These are phyloP conservation scores for Bombyx huttoni DNA, from an alignment of 2,888 invertebrate genomes.

Conservation along the genomic window DNA sequence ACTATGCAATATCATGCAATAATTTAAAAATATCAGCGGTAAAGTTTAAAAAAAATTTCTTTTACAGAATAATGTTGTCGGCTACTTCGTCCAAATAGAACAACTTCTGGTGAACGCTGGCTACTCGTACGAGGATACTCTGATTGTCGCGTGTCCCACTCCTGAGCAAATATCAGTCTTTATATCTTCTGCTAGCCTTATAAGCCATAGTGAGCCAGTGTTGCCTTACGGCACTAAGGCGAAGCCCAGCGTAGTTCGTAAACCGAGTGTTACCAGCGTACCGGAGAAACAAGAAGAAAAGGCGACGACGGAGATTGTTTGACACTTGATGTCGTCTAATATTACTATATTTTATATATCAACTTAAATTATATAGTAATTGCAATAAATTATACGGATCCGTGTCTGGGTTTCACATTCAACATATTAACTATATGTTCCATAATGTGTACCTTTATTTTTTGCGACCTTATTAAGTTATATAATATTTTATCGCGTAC, in stretches of 20 bases:
- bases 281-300: slow-evolving; percentile 26
- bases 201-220: slow-evolving; percentile 60
- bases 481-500: no score
- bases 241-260: slow-evolving; percentile 35
- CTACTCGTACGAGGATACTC: slow-evolving; percentile 85
- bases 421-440: no score
- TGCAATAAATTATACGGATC: no score
- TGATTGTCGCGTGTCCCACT: slow-evolving; percentile 91
- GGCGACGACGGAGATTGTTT: neutral
- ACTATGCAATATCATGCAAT: no score
- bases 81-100: slow-evolving; percentile 87
- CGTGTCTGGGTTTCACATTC: no score
- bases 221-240: slow-evolving; percentile 57
- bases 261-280: slow-evolving; percentile 44
- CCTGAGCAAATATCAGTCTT: slow-evolving; percentile 94
- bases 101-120: slow-evolving; percentile 81
- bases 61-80: slow-evolving; percentile 87
- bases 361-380: no score
- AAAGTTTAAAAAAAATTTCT: neutral
- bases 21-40: no score
- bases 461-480: no score
- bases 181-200: slow-evolving; percentile 84
- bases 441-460: no score
- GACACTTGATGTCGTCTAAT: neutral
- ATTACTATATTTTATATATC: no score